phyloP scores from a whole-genome alignment of 2,797 vertebrate species.

The Microhierax caerulescens region DNA sequence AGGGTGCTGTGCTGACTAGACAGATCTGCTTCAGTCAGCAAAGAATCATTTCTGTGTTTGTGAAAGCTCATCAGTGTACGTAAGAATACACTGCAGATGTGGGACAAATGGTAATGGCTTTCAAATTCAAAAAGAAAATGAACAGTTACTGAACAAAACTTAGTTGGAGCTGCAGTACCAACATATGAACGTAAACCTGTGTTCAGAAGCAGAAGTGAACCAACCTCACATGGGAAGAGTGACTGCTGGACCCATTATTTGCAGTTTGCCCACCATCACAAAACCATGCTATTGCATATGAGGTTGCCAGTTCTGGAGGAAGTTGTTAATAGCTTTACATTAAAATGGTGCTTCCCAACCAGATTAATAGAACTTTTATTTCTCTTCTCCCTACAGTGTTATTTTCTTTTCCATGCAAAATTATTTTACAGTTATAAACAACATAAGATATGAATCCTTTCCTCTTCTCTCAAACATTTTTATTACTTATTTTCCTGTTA shows the following conservation, averaged over 20 bases:
- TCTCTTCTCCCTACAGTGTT: background rate
- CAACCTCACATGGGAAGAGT: background rate
- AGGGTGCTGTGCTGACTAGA: background rate
- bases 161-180: background rate
- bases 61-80: background rate
- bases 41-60: background rate
- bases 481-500: background rate
- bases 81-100: background rate
- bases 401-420: background rate
- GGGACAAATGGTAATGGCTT: background rate
- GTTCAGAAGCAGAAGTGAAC: background rate
- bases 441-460: background rate
- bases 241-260: background rate
- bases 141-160: background rate
- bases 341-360: background rate
- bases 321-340: background rate
- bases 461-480: background rate
- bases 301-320: background rate
- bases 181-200: background rate
- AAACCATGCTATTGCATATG: background rate
- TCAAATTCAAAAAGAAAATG: background rate
- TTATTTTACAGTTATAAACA: background rate
- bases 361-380: background rate
- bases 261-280: background rate
- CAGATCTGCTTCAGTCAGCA: background rate